Conservation (phyloP, 1,140 invertebrate genomes). For the Drosophila malerkotliana region DNA sequence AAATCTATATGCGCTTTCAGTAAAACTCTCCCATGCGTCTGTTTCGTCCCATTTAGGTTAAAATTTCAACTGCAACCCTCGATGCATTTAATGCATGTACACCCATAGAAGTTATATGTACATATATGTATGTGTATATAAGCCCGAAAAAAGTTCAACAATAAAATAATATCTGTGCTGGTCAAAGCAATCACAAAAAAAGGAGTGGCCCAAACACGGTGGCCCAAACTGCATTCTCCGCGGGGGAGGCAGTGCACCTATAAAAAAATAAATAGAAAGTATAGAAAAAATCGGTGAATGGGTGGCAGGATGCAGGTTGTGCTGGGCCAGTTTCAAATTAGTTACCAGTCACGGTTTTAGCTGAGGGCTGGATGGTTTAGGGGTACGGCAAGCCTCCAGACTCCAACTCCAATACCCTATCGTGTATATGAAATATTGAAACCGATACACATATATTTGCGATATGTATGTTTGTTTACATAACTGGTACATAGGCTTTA, state of each 20-base stretch:
- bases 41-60: constrained; percentile 23
- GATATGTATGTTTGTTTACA: constrained; percentile 29
- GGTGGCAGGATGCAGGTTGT: background rate
- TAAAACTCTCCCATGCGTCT: constrained; percentile 3
- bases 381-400: background rate
- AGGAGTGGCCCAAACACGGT: constrained; percentile 26
- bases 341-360: constrained; percentile 59
- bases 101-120: constrained; percentile 40
- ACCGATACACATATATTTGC: constrained; percentile 50
- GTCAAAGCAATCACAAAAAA: constrained; percentile 77
- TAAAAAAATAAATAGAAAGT: constrained; percentile 37
- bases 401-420: constrained; percentile 31
- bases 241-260: constrained; percentile 28
- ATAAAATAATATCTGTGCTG: constrained; percentile 53
- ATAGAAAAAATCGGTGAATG: constrained; percentile 41
- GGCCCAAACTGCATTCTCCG: constrained; percentile 32
- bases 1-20: constrained; percentile 13
- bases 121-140: constrained; percentile 14
- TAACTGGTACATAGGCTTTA: constrained; percentile 6
- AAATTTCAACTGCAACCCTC: constrained; percentile 49
- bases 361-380: constrained; percentile 8
- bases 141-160: constrained; percentile 28
- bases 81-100: constrained; percentile 63
- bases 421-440: constrained; percentile 51
- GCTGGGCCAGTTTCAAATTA: constrained; percentile 63